Conservation (phyloP, 2,888 invertebrate genomes). For the Ochropacha duplaris region DNA sequence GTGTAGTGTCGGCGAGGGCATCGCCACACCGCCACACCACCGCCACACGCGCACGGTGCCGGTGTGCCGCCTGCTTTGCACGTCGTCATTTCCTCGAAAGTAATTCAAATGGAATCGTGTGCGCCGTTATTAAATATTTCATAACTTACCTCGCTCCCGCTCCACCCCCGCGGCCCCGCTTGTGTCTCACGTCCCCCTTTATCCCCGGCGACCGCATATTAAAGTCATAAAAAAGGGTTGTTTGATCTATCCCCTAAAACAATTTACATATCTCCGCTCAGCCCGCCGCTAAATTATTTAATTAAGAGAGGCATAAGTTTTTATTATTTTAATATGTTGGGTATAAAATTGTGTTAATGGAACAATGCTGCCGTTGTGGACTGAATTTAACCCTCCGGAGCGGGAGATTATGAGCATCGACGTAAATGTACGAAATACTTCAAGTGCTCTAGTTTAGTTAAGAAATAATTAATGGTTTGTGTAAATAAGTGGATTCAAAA, state of each 20-base stretch:
- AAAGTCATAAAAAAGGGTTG: slow-evolving; percentile 84
- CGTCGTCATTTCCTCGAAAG: slow-evolving; percentile 82
- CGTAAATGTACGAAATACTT: slow-evolving; percentile 49
- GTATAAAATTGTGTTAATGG: slow-evolving; percentile 82
- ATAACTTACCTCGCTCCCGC: slow-evolving; percentile 74
- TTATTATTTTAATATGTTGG: slow-evolving; percentile 84
- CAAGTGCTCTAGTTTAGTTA: slow-evolving; percentile 5
- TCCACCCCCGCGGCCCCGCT: slow-evolving; percentile 30
- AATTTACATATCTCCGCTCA: slow-evolving; percentile 83
- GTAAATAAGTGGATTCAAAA: slow-evolving; percentile 33
- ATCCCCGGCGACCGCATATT: slow-evolving; percentile 79
- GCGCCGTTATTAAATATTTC: slow-evolving; percentile 84
- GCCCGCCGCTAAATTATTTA: slow-evolving; percentile 83
- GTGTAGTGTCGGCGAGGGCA: slow-evolving; percentile 24
- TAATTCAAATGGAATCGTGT: slow-evolving; percentile 84
- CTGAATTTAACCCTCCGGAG: slow-evolving; percentile 63
- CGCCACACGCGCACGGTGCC: no score
- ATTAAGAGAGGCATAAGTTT: slow-evolving; percentile 84
- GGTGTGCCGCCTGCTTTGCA: slow-evolving; percentile 64
- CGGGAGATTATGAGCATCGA: slow-evolving; percentile 64
- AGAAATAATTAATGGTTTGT: slow-evolving; percentile 12
- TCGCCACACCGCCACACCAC: not conserved
- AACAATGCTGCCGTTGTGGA: slow-evolving; percentile 66
- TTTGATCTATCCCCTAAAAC: slow-evolving; percentile 84
- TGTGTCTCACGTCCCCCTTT: slow-evolving; percentile 52